Evolutionary conservation across 2,888 invertebrate genomes (phyloP), one percentile per base, ranked within the genome.

Genomic region (Apoda limacodes): DNA sequence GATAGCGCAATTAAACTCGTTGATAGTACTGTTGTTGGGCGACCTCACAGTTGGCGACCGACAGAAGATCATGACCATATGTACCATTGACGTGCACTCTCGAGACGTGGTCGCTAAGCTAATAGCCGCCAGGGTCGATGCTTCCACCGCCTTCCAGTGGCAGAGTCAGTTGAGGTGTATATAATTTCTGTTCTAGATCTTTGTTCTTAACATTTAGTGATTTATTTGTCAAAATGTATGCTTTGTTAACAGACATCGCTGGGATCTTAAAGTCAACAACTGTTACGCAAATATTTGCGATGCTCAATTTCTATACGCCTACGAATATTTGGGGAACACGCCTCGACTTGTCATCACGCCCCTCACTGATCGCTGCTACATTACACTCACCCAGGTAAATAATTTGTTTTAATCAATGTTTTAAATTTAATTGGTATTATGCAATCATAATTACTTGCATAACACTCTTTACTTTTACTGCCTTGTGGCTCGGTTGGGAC

Each of bases 41-140:
- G 92, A 95, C 46, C 72, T 97, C 39, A 85, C 87, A 0, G 82
- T 85, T 1, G 91, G 91, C 2, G 93, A 95, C 50, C 85, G 97
- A 9, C 95, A 95, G 66, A 97, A 97, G 68, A 94, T 97, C 48
- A 96, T 95, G 93, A 95, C 97, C 0, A 92, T 98, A 50, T 97
- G 97, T 67, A 97, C 97, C 3, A 95, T 94, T 37, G 94, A 95
- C 59, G 97, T 97, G 2, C 97, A 97, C 56, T 94, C 95, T 3
- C 82, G 97, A 53, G 97, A 97, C 62, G 95, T 97, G 5, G 93
- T 97, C 0, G 87, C 88, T 0, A 95, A 94, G 60, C 85, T 97
- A 56, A 94, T 97, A 33, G 43, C 76, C 0, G 86, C 88, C 45
- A 93, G 92, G 64, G 90, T 95, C 1, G 94, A 94, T 43, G 84